A percentile compares a stretch with the other conserved stretches of the same genome.
phyloP scores from a whole-genome alignment of 2,888 invertebrate species.

The Mylabris sibirica region DNA sequence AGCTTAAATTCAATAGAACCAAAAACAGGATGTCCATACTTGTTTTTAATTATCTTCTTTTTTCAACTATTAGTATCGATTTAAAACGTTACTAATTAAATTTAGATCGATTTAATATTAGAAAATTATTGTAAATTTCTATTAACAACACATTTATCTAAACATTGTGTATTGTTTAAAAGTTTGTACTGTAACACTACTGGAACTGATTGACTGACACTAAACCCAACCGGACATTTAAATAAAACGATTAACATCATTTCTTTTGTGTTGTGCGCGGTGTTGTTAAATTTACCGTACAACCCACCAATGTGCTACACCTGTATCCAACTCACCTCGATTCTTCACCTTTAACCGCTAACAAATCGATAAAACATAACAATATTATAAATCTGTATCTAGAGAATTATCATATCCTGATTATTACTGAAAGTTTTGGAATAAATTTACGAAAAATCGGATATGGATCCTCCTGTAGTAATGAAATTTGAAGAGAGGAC shows the following conservation, averaged over 20 bases:
- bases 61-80: no score
- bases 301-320: not conserved
- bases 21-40: not conserved
- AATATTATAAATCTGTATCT: no score
- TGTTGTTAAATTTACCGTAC: slow-evolving; percentile 14
- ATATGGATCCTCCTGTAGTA: not conserved
- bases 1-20: not conserved
- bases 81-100: no score
- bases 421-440: no score
- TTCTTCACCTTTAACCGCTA: no score
- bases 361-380: no score
- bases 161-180: not conserved
- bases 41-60: not conserved
- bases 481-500: not conserved
- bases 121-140: not conserved
- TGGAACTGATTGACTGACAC: slow-evolving; percentile 24
- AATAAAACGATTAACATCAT: slow-evolving; percentile 30
- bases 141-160: not conserved
- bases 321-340: not conserved
- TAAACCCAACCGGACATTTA: slow-evolving; percentile 29
- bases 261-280: slow-evolving; percentile 21
- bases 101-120: not conserved
- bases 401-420: no score
- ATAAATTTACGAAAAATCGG: not conserved
- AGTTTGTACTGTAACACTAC: slow-evolving; percentile 8